Base-by-base conservation (phyloP, 2,888 invertebrate genomes). In the Arge pagana region DNA sequence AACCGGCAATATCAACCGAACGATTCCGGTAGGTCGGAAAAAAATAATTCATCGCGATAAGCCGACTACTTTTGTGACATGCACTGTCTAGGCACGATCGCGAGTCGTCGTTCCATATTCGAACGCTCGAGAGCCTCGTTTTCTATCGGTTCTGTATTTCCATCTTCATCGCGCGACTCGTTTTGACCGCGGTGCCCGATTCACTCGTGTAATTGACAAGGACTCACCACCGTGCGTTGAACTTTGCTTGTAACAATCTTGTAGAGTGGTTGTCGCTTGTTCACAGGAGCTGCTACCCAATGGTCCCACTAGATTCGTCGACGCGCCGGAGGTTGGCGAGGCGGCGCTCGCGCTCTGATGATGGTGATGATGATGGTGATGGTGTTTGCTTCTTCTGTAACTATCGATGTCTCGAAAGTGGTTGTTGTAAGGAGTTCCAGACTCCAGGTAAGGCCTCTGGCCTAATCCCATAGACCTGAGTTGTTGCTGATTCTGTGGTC, bases 401-500 rank as follows among this genome's bases (percentile, higher is more conserved):
- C 82, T 78, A 63, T 90, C 90, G 60, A 87, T 78, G 55, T 87
- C 87, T 56, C 85, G 80, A 57, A 88, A 80, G 67, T 86, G 85
- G 60, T 82, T 82, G 50, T 83, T 80, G 73, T 86, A 86, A 42
- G 85, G 80, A 50, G 81, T 76, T 24, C 73, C 67, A 23, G 77
- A 72, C 53, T 85, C 77, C 76, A 87, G 76, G 79, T 85, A 83
- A 48, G 90, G 86, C 62, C 91, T 83, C 70, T 88, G 90, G 50
- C 85, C 84, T 67, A 90, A 79, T 24, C 88, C 87, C 63, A 90
- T 80, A 41, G 88, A 85, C 57, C 91, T 82, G 69, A 88, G 88
- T 70, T 87, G 87, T 63, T 85, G 84, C 76, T 84, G 79, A n/a
- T n/a, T n/a, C 59, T 79, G 80, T 33, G 71, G 72, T 56, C 80